These are phyloP conservation scores for Fragum sueziense DNA, from an alignment of 2,888 invertebrate species.

Conservation along the genomic window DNA sequence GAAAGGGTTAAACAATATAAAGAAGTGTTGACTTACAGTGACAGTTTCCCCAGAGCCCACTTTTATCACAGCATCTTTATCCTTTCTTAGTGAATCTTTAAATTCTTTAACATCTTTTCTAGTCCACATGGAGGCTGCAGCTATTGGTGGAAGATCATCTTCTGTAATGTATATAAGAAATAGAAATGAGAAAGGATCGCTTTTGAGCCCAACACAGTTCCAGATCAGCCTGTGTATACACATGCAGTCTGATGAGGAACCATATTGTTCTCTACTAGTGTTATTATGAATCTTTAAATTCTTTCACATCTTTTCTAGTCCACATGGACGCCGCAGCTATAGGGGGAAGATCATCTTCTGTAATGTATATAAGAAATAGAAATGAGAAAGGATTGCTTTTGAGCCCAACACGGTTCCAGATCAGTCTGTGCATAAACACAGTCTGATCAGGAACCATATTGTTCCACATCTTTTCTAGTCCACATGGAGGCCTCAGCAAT, in stretches of 20 bases:
- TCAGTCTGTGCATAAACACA: no score
- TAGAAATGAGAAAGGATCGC: no score
- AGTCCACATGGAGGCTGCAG: slow-evolving; percentile 97
- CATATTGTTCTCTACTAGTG: slow-evolving; percentile 88
- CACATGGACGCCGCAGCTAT: slow-evolving; percentile 92
- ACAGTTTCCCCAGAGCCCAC: slow-evolving; percentile 99
- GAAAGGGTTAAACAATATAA: no score
- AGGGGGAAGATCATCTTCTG: slow-evolving; percentile 72
- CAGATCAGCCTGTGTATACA: no score
- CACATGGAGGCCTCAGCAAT: slow-evolving; percentile 92
- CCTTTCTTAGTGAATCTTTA: slow-evolving; percentile 91
- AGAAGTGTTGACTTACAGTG: slow-evolving; percentile 87
- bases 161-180: no score
- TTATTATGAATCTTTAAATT: slow-evolving; percentile 96
- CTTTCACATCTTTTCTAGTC: slow-evolving; percentile 94
- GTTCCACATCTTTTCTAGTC: slow-evolving; percentile 94
- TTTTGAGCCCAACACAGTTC: no score
- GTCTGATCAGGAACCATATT: no score
- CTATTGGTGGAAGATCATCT: slow-evolving; percentile 77
- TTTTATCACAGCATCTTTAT: slow-evolving; percentile 94
- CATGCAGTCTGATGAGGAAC: no score
- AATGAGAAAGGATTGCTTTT: no score
- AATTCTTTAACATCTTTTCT: slow-evolving; percentile 93
- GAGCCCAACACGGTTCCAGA: no score
- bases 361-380: no score